A percentile compares a stretch with the other conserved stretches of the same genome.
Conservation (phyloP, 2,797 vertebrate species). For the Orestias chungarensis region DNA sequence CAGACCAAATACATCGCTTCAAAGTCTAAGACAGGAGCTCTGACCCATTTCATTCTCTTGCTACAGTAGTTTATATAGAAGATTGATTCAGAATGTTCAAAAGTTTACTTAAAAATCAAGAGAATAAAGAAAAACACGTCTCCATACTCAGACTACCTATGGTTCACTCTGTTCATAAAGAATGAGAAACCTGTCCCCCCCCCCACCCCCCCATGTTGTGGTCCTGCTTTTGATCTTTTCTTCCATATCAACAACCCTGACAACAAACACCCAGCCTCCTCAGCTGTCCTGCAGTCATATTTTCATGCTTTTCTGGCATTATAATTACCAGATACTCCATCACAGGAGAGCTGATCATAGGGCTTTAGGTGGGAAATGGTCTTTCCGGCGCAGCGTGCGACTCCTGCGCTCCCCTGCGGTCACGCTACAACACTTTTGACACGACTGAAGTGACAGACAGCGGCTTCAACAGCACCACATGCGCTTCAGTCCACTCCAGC, state of each 20-base stretch:
- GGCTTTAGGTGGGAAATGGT: neutral
- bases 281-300: neutral
- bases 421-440: constrained; percentile 14
- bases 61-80: constrained; percentile 27
- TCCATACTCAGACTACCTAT: constrained; percentile 9
- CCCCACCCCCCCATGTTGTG: constrained; percentile 4
- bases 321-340: neutral
- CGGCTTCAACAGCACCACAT: neutral
- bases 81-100: constrained; percentile 14
- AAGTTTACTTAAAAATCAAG: neutral
- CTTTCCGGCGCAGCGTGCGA: neutral
- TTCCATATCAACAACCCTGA: neutral
- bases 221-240: neutral
- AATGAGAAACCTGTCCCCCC: neutral
- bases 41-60: constrained; percentile 6
- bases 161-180: neutral
- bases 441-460: constrained; percentile 1
- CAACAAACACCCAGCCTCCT: neutral
- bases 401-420: constrained; percentile 23
- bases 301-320: neutral
- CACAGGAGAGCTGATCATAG: neutral
- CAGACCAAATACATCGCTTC: neutral
- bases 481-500: constrained; percentile 4
- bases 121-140: neutral
- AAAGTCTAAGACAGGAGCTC: neutral